These are phyloP conservation scores for Cepaea nemoralis DNA, from an alignment of 1,140 invertebrate species.

Conservation along the genomic window DNA sequence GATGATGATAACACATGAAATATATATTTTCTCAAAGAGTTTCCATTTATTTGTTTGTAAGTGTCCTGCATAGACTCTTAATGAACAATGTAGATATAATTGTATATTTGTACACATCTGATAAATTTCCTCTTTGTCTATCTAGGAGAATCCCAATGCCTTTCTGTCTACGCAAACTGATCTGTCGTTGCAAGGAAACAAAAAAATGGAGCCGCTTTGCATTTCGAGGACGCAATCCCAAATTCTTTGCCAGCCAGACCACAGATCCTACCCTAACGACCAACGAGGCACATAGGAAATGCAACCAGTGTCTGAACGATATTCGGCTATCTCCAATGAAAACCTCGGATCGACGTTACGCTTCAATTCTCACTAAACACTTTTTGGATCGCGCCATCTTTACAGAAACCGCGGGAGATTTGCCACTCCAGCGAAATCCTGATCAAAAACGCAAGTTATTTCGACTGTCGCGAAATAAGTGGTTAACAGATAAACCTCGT, in stretches of 20 bases:
- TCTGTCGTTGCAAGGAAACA: slow-evolving; percentile 25
- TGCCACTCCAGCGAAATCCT: neutral
- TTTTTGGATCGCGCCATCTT: neutral
- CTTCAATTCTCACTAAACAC: neutral
- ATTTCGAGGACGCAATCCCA: neutral
- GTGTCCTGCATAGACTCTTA: no score
- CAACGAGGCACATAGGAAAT: neutral
- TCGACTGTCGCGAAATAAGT: neutral
- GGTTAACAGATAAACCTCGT: neutral
- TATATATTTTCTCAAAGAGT: neutral
- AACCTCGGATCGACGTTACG: neutral
- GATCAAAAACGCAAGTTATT: neutral
- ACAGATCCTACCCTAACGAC: slow-evolving; percentile 21
- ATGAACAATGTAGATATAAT: no score
- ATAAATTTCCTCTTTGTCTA: no score
- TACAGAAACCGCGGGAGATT: neutral
- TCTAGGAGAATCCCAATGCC: slow-evolving; percentile 15
- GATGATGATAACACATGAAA: no score
- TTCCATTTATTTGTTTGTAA: neutral
- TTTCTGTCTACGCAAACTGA: neutral
- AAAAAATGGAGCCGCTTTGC: neutral
- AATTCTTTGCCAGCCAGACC: slow-evolving; percentile 1
- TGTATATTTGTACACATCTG: no score
- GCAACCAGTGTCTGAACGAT: neutral
- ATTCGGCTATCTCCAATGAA: neutral